Evolutionary conservation across 2,797 vertebrate genomes (phyloP).

Genomic region (Pseudopleuronectes americanus): DNA sequence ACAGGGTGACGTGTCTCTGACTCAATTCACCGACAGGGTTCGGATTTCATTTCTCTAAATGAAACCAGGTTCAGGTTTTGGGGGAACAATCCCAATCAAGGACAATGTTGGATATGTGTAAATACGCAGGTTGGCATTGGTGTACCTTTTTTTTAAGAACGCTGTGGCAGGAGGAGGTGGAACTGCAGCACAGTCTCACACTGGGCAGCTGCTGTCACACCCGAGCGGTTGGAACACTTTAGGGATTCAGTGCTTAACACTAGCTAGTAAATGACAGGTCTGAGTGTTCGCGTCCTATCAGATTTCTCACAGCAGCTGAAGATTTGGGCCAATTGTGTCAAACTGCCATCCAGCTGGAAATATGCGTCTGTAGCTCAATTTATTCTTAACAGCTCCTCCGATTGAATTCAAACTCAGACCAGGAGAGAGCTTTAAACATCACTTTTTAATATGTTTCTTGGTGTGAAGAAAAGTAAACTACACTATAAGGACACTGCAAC

Average conservation of each 20-base stretch:
- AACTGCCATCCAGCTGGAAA: not conserved
- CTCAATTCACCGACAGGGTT: conserved; percentile 47
- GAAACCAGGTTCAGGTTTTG: not conserved
- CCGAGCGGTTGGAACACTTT: not conserved
- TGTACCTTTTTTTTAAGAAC: no score
- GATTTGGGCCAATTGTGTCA: not conserved
- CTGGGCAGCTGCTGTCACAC: conserved; percentile 10
- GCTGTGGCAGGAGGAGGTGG: not conserved
- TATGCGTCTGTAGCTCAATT: no score
- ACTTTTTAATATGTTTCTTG: no score
- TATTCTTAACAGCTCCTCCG: no score
- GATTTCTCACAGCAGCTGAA: not conserved
- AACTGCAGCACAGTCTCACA: not conserved
- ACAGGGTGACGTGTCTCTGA: conserved; percentile 3
- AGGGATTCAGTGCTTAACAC: conserved; percentile 2
- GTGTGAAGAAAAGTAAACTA: no score
- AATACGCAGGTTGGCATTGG: no score
- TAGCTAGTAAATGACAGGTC: not conserved
- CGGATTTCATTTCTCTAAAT: conserved; percentile 18
- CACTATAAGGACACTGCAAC: no score
- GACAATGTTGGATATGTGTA: not conserved
- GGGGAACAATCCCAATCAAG: not conserved
- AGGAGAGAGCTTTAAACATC: no score
- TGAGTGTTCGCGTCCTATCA: not conserved
- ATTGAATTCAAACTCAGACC: no score